Conservation (phyloP, 2,113 vertebrate genomes). For the Ochotona curzoniae region DNA sequence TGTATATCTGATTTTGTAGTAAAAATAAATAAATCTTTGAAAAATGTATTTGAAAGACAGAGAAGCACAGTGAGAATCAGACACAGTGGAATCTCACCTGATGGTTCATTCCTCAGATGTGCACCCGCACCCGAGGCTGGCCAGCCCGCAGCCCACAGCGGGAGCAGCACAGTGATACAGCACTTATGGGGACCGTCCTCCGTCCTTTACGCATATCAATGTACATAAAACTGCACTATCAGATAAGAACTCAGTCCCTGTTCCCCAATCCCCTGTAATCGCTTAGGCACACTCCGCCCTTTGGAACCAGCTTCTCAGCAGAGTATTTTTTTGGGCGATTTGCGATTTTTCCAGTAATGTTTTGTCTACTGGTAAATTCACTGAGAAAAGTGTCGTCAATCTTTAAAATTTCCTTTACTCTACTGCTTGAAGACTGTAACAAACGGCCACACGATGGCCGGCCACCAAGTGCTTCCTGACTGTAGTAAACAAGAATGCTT, state of each 20-base stretch:
- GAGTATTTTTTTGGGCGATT: not conserved
- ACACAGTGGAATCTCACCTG: too few relatives aligned
- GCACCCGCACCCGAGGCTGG: too few relatives aligned
- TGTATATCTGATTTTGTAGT: too few relatives aligned
- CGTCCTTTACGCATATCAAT: not conserved
- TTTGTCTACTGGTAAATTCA: constrained; percentile 5
- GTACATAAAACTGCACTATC: constrained; percentile 4
- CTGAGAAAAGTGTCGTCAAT: constrained; percentile 15
- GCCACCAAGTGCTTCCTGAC: not conserved
- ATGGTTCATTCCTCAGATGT: too few relatives aligned
- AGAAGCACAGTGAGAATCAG: too few relatives aligned
- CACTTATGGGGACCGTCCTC: not conserved
- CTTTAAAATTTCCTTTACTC: not conserved
- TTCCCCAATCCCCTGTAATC: too few relatives aligned
- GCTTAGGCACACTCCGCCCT: not conserved
- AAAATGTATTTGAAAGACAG: too few relatives aligned
- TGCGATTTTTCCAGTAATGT: not conserved
- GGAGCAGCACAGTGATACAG: not conserved
- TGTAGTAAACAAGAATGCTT: constrained; percentile 1
- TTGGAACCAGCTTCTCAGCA: not conserved
- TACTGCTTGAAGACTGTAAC: not conserved
- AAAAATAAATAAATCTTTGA: too few relatives aligned
- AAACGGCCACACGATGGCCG: not conserved
- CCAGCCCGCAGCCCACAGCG: too few relatives aligned
- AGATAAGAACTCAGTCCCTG: not conserved